phyloP scores from a whole-genome alignment of 2,888 invertebrate genomes.

The Drosophila macrospina region DNA sequence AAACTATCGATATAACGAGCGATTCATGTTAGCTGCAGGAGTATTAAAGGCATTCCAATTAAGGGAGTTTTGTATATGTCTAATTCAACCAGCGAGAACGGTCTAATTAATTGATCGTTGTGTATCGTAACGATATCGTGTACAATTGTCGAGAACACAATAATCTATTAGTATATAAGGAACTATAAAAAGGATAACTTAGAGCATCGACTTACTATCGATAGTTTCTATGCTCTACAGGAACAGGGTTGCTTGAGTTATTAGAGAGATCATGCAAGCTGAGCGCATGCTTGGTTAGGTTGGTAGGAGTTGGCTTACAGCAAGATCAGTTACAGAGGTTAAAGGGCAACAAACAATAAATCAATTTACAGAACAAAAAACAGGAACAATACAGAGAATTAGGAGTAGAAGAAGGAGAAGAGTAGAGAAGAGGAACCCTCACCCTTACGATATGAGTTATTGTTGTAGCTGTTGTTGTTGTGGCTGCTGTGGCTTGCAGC shows the following conservation, averaged over 20 bases:
- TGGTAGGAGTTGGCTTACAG: slow-evolving; percentile 34
- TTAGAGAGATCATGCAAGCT: slow-evolving; percentile 54
- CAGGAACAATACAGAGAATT: slow-evolving; percentile 17
- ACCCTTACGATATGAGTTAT: slow-evolving; percentile 83
- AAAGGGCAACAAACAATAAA: slow-evolving; percentile 41
- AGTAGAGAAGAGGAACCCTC: slow-evolving; percentile 77
- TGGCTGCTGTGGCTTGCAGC: slow-evolving; percentile 61
- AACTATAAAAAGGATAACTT: not conserved
- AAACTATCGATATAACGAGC: slow-evolving; percentile 26
- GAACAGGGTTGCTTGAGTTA: slow-evolving; percentile 13
- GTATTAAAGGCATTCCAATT: slow-evolving; percentile 14
- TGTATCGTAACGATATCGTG: not conserved
- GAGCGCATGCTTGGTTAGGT: slow-evolving; percentile 60
- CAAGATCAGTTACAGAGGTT: slow-evolving; percentile 33
- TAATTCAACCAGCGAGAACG: not conserved
- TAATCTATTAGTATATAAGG: not conserved
- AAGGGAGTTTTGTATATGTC: not conserved
- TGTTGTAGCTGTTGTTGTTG: slow-evolving; percentile 51
- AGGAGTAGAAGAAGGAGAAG: slow-evolving; percentile 34
- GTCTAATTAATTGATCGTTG: not conserved
- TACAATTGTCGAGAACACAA: not conserved
- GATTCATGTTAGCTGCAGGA: slow-evolving; percentile 3
- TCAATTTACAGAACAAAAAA: slow-evolving; percentile 18
- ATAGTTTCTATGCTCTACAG: slow-evolving; percentile 9
- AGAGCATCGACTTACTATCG: slow-evolving; percentile 15